Evolutionary conservation across 2,797 vertebrate genomes (phyloP).

Genomic region (Anabacerthia variegaticeps): DNA sequence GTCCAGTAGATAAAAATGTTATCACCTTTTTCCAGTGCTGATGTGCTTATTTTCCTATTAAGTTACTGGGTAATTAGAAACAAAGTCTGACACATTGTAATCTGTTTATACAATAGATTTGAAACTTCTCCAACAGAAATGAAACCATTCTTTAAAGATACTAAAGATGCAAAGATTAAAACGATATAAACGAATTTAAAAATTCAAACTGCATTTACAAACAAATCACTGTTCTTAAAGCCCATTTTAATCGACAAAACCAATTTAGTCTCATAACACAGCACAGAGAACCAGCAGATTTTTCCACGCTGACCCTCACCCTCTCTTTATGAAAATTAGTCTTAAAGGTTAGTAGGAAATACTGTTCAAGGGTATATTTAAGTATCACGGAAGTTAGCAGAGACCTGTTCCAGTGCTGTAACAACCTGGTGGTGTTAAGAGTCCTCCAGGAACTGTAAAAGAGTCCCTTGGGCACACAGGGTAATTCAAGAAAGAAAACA

Average conservation of each 20-base stretch:
- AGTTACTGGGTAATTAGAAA: constrained; percentile 42
- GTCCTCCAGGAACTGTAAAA: not conserved
- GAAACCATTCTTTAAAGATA: not conserved
- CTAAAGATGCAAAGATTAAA: not conserved
- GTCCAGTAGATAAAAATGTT: constrained; percentile 53
- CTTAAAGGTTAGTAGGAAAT: not conserved
- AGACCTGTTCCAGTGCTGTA: constrained; percentile 26
- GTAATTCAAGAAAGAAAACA: constrained; percentile 17
- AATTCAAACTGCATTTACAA: not conserved
- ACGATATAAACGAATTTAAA: not conserved
- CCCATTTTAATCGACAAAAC: not conserved
- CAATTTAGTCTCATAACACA: not conserved
- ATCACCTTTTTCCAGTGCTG: constrained; percentile 28
- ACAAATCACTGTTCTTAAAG: not conserved
- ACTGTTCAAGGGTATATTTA: not conserved
- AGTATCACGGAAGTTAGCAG: not conserved
- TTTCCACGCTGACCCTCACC: not conserved
- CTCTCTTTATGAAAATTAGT: not conserved
- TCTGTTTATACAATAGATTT: constrained; percentile 17
- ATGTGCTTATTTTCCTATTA: constrained; percentile 25
- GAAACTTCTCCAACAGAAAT: constrained; percentile 20
- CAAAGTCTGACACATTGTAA: constrained; percentile 52
- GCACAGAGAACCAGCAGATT: not conserved
- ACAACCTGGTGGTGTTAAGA: not conserved
- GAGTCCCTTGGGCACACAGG: not conserved